phyloP scores from a whole-genome alignment of 2,113 vertebrate genomes.

The Oncorhynchus kisutch region DNA sequence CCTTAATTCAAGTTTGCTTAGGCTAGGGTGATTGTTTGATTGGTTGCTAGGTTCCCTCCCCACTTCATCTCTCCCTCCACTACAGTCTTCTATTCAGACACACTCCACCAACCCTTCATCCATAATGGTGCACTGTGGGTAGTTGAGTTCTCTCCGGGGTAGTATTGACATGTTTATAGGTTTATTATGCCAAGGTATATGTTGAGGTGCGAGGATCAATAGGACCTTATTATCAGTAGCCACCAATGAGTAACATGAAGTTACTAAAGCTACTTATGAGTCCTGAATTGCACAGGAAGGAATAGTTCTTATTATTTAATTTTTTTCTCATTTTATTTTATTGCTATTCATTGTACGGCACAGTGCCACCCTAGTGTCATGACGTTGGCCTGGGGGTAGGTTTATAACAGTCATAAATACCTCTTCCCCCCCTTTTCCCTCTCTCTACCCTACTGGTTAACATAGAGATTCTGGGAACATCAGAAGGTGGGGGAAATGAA shows the following conservation, averaged over 20 bases:
- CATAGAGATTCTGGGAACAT: no score
- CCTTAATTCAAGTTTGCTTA: conserved; percentile 68
- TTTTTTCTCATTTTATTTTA: no score
- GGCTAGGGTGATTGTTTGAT: conserved; percentile 53
- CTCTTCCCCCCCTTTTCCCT: no score
- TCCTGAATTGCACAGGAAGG: neutral
- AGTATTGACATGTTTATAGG: neutral
- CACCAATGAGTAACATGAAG: neutral
- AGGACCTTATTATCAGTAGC: neutral
- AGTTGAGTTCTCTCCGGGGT: neutral
- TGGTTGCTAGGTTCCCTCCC: conserved; percentile 5
- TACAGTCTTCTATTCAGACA: neutral
- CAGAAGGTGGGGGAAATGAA: no score
- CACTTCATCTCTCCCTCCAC: neutral
- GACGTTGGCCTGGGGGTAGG: no score
- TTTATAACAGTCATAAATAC: no score
- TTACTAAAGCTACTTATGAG: neutral
- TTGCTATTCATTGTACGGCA: no score
- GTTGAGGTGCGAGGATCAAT: neutral
- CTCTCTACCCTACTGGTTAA: no score
- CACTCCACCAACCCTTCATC: neutral
- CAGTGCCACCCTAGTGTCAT: no score
- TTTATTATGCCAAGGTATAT: neutral
- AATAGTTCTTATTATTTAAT: neutral
- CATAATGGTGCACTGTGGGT: neutral